Evolutionary conservation across 2,888 invertebrate genomes (phyloP), one percentile per base, ranked within the genome.

Genomic region (Mamestra brassicae): DNA sequence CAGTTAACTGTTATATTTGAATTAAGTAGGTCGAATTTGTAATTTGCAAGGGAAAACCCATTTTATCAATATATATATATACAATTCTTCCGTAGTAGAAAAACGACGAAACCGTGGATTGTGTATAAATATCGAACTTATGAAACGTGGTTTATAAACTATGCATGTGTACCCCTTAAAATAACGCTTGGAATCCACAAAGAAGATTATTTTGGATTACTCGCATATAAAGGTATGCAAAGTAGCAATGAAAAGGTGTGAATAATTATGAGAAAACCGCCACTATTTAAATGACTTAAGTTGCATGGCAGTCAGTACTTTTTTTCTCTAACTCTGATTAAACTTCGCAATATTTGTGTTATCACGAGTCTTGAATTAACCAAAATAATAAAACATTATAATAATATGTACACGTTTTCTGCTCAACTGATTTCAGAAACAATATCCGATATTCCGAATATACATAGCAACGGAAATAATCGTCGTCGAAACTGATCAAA

Each of bases 1-100:
- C 11, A 38, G 55, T n/a, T 7, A 63, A 68, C 38, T 34, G 58
- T 58, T 34, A 57, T 26, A 72, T 60, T 77, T 72, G 11, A 61
- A 58, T 10, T 45, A 34, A 10, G 55, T 58, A 34, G 11, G 55
- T 58, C 38, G 5, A 11, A 62, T 57, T 34, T 45, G 26, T n/a
- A 5, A 7, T 61, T 62, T 26, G 26, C 26, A 34, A 4, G 0
- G 6, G n/a, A 45, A 17, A 38, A 38, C 2, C 1, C 11, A 26
- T 13, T 45, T 8, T 13, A 17, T 47, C 26, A 26, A 26, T 26
- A n/a, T n/a, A n/a, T n/a, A 26, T 26, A 26, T 26, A 26, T 26
- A 26, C 26, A 26, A 26, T 26, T 26, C 26, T 26, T 26, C 26
- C 26, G 26, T 13, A 13, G 6, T 52, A 17, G 52, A 52, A 17